Conservation (phyloP, 2,797 vertebrate species). For the Cossypha heuglini region DNA sequence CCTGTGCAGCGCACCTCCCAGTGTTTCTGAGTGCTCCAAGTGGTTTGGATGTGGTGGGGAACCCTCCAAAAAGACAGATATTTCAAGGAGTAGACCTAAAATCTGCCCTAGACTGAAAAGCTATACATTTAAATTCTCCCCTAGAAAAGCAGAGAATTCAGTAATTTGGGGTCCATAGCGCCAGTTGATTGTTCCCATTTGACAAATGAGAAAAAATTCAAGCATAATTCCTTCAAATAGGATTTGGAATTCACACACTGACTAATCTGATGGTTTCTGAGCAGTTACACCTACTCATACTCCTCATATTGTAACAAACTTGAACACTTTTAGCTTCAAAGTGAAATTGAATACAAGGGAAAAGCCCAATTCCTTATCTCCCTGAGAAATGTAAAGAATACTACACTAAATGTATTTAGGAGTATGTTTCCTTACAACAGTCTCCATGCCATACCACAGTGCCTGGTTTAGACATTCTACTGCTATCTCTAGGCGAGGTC, state of each 20-base stretch:
- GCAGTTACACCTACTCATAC: background rate
- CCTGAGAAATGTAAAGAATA: background rate
- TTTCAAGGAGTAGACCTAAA: background rate
- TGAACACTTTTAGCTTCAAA: background rate
- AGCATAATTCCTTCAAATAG: background rate
- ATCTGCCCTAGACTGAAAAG: background rate
- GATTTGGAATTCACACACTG: background rate
- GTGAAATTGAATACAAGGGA: background rate
- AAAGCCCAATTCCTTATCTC: background rate
- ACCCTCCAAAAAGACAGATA: background rate
- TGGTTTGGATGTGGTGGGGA: background rate
- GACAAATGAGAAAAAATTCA: background rate
- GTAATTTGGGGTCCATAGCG: background rate
- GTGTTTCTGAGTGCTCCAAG: background rate
- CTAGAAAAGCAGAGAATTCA: background rate
- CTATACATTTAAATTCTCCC: background rate
- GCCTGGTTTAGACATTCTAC: background rate
- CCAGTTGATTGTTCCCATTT: background rate
- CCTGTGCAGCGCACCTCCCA: accelerated
- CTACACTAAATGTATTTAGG: background rate
- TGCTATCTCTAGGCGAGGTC: background rate
- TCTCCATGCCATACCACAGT: no score
- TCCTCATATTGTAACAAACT: background rate
- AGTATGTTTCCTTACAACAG: background rate
- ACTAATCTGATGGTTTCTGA: background rate